Evolutionary conservation across 2,113 vertebrate genomes (phyloP).

Genomic region (Petromus typicus): DNA sequence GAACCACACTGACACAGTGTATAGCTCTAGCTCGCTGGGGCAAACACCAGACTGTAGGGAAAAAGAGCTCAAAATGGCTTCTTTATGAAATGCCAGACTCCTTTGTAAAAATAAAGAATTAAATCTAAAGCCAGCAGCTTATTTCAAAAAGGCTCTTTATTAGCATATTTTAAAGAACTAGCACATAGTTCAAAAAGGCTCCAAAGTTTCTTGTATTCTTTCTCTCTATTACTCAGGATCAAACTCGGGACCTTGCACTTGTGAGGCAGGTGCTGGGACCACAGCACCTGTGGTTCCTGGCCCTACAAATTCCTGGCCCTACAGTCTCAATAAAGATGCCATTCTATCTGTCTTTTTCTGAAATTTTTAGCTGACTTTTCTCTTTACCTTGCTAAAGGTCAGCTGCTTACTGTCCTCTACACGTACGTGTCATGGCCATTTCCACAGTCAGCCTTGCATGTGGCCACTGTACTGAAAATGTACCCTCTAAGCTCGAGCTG

Average conservation of each 20-base stretch:
- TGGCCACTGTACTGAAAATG: background rate
- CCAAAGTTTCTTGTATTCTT: background rate
- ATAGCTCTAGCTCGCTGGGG: background rate
- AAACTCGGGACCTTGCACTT: no score
- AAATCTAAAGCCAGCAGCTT: conserved; percentile 43
- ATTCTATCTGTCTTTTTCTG: background rate
- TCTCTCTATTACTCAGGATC: no score
- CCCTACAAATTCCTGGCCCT: no score
- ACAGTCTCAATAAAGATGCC: background rate
- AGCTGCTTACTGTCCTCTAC: background rate
- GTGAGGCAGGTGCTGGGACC: no score
- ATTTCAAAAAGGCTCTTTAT: conserved; percentile 40
- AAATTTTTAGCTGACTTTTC: background rate
- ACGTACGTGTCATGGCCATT: background rate
- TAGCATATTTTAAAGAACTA: conserved; percentile 29
- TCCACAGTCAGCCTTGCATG: background rate
- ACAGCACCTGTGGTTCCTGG: no score
- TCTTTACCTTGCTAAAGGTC: background rate
- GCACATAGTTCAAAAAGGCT: background rate
- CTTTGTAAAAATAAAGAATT: conserved; percentile 29
- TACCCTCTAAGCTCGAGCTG: background rate
- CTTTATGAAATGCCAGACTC: conserved; percentile 35
- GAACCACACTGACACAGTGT: background rate
- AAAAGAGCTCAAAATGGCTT: background rate
- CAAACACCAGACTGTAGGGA: conserved; percentile 14